Base-by-base conservation (phyloP, 2,113 vertebrate genomes). In the Grus americana region DNA sequence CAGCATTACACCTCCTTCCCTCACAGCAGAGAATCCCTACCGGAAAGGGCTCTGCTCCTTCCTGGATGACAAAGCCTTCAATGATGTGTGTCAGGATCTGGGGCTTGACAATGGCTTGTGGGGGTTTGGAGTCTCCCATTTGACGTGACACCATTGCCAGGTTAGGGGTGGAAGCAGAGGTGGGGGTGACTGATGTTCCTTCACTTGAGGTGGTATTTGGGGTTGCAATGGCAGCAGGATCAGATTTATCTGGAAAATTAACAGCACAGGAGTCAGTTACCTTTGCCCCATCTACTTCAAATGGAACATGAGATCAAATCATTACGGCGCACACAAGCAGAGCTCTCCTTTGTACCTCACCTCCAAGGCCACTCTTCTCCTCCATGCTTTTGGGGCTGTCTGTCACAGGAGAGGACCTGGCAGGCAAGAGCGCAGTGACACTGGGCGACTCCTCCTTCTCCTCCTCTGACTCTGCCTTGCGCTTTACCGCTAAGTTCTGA, bases 71-170 rank as follows among this genome's bases (percentile, higher is more conserved):
- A 86, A 99, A 99, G 76, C 99, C 99, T 95, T 99, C 99, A 12
- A 99, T 99, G 93, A 99, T 99, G 94, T 99, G 99, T 5, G 99
- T 99, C 86, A 99, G 99, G 92, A 99, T 99, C 96, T 99, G 99
- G 46, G 99, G 99, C 96, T 99, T 99, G 94, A 99, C 99, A 2
- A 99, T 99, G 62, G 99, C 99, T 97, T 99, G 99, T 14, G 99
- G 99, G 36, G 99, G 99, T 32, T 98, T 98, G 95, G 98, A 98
- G 97, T 98, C 98, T 97, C 99, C 86, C 81, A 95, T 97, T 44
- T 98, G 98, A 47, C 98, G 98, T 88, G 98, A 98, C 95, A 98
- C 95, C 98, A 97, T 93, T 34, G 97, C 97, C 58, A 98, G 73
- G 8, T 97, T 97, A 62, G 98, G 98, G 49, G 96, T 88, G 13